phyloP scores from a whole-genome alignment of 2,888 invertebrate species.

The Pristionchus maxplancki region DNA sequence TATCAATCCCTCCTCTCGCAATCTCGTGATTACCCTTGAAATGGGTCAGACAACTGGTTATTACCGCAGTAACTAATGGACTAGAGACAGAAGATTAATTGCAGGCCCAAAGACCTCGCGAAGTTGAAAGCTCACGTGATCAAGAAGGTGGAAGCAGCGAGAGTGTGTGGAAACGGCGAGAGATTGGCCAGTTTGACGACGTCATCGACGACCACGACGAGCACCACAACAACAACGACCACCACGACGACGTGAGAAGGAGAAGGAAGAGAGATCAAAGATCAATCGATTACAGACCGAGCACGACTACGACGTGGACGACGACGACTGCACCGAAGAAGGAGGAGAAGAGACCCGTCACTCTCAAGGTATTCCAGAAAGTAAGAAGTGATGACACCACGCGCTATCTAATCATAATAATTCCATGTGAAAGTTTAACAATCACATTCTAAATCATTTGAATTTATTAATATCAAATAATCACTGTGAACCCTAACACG shows the following conservation, averaged over 20 bases:
- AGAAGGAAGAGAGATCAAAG: neutral
- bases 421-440: too few species aligned
- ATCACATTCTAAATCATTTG: too few species aligned
- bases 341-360: constrained; percentile 24
- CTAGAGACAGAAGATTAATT: neutral
- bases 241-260: constrained; percentile 21
- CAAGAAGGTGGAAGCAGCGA: constrained; percentile 42
- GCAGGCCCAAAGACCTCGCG: constrained; percentile 8
- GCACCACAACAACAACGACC: constrained; percentile 22
- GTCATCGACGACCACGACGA: constrained; percentile 45
- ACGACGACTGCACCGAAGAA: constrained; percentile 39
- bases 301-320: neutral
- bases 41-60: constrained; percentile 46
- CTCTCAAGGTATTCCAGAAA: constrained; percentile 1
- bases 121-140: constrained; percentile 34
- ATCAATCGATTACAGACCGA: neutral
- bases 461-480: too few species aligned
- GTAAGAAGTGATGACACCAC: neutral
- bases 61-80: neutral
- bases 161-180: constrained; percentile 48
- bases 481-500: too few species aligned
- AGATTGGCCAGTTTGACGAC: constrained; percentile 44
- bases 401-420: neutral
- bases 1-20: constrained; percentile 21
- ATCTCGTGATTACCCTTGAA: constrained; percentile 36